These are phyloP conservation scores for Zonitis immaculata DNA, from an alignment of 2,888 invertebrate species.

Conservation along the genomic window DNA sequence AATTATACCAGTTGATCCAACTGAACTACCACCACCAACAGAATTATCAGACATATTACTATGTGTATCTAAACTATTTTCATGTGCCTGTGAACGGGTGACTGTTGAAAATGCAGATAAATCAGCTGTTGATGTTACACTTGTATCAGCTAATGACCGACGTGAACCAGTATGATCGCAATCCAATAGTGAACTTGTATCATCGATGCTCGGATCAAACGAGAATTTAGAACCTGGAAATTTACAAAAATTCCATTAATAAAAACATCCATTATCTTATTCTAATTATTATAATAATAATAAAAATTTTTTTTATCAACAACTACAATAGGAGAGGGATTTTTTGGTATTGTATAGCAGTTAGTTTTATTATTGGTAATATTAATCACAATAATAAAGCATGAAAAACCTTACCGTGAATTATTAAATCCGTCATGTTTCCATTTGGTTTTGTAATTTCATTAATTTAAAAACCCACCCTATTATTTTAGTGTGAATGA, in stretches of 20 bases:
- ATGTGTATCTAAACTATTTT: conserved; percentile 71
- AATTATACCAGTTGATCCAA: conserved; percentile 36
- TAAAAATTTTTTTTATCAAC: no score
- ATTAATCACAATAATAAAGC: background rate
- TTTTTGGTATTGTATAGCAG: no score
- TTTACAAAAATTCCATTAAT: no score
- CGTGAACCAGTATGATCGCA: conserved; percentile 63
- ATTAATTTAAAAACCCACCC: no score
- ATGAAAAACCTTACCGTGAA: background rate
- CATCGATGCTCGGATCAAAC: conserved; percentile 61
- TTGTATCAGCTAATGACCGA: conserved; percentile 76
- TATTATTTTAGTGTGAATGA: no score
- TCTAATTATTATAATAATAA: no score
- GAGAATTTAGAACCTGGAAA: conserved; percentile 60
- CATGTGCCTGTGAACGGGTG: conserved; percentile 67
- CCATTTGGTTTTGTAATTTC: no score
- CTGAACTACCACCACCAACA: conserved; percentile 54
- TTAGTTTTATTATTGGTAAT: no score
- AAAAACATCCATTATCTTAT: no score
- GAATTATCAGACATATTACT: conserved; percentile 72
- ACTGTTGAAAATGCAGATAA: conserved; percentile 72
- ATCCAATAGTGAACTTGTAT: conserved; percentile 63
- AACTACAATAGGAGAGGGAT: background rate
- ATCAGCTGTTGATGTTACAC: conserved; percentile 79
- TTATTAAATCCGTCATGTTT: no score